Conservation (phyloP, 2,113 vertebrate genomes). For the Daboia siamensis region DNA sequence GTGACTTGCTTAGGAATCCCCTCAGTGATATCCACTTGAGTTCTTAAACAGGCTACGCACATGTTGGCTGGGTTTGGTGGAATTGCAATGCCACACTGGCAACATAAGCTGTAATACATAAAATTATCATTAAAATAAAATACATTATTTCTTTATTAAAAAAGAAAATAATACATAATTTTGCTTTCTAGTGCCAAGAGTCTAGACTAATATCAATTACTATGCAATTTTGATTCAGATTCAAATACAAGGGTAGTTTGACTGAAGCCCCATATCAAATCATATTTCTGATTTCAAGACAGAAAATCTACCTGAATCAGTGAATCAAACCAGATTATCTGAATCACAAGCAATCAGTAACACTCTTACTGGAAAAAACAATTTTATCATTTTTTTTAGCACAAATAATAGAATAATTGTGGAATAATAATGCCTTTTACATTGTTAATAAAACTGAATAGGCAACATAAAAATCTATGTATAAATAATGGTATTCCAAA, state of each 20-base stretch:
- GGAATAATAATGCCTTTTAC: background rate
- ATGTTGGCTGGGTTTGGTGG: slow-evolving; percentile 95
- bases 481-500: background rate
- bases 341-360: background rate
- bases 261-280: background rate
- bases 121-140: slow-evolving; percentile 2
- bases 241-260: background rate
- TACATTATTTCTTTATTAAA: background rate
- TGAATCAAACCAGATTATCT: background rate
- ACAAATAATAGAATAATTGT: background rate
- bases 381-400: background rate
- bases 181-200: background rate
- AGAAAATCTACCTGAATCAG: background rate
- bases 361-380: background rate
- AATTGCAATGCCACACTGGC: slow-evolving; percentile 88
- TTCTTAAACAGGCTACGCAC: slow-evolving; percentile 92
- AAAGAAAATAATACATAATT: background rate
- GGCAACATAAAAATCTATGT: background rate
- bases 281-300: background rate
- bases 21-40: slow-evolving; percentile 94
- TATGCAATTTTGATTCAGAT: background rate
- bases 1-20: slow-evolving; percentile 96
- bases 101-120: slow-evolving; percentile 81
- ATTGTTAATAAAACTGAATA: background rate
- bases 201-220: background rate